Evolutionary conservation across 2,797 vertebrate genomes (phyloP), one percentile per base, ranked within the genome.

Genomic region (Menidia menidia): DNA sequence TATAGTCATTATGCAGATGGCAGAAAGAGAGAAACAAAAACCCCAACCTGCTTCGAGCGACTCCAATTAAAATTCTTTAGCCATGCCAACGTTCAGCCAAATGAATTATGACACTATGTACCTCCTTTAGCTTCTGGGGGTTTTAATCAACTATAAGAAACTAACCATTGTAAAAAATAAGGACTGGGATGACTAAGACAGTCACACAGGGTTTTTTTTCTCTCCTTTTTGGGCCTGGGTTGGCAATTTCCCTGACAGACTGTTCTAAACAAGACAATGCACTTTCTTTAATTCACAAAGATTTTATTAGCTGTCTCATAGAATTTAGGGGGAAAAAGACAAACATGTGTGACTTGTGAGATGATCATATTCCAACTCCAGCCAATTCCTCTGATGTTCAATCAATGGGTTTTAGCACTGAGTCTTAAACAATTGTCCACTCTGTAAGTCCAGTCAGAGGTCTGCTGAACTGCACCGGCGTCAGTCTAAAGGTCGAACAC

Each of bases 31-130:
- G 33, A 35, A 68, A 43, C 54, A 68, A 71, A 75, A 77, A 62
- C 67, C 70, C 73, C 74, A 78, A 87, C 83, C 87, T 82, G 68
- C 81, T 90, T 86, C 88, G 81, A 92, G 82, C 55, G 57, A 84
- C 81, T 89, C 87, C 92, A 94, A 95, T 95, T 94, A 93, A 93
- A 92, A 92, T 90, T 82, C 76, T 88, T 88, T 79, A 77, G 86
- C 85, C 85, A 83, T 88, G 64, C 66, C 73, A 88, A 89, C 83
- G 78, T 64, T 66, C 44, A 85, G 60, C 75, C 82, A 87, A 90
- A 90, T 81, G 71, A 88, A 90, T 88, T 81, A 86, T 83, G 80
- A 89, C 85, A 87, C 85, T 75, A 69, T 16, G 0, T 44, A 61
- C 43, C 78, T 82, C 69, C 58, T 89, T 79, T 76, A 77, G 78